These are phyloP conservation scores for Lophotriccus pileatus DNA, from an alignment of 2,797 vertebrate genomes.

Conservation along the genomic window DNA sequence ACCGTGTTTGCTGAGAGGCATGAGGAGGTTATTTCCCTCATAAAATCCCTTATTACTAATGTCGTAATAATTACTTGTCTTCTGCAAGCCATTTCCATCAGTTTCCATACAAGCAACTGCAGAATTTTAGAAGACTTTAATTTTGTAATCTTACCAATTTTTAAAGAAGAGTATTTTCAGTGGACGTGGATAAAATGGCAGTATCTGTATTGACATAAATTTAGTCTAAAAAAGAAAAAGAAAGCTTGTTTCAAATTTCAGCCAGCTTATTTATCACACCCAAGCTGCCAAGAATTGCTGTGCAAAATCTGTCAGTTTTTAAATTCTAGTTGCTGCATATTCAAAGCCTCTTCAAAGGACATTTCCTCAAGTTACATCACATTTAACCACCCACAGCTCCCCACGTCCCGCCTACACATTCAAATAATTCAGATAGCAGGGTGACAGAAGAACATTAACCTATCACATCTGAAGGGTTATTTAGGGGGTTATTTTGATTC, in stretches of 20 bases:
- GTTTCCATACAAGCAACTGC: not conserved
- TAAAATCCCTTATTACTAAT: not conserved
- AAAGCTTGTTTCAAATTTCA: not conserved
- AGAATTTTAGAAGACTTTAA: not conserved
- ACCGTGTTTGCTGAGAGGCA: not conserved
- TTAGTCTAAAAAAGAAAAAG: not conserved
- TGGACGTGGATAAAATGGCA: not conserved
- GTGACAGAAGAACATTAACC: not conserved
- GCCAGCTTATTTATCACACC: conserved; percentile 1
- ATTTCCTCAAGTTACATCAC: not conserved
- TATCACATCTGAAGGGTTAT: not conserved
- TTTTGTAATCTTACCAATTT: not conserved
- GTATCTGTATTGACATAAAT: not conserved
- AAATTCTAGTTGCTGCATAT: not conserved
- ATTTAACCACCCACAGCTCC: not conserved
- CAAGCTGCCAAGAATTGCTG: not conserved
- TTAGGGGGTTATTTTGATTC: not conserved
- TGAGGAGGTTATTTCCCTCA: not conserved
- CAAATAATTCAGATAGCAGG: not conserved
- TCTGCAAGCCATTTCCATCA: not conserved
- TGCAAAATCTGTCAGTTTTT: conserved; percentile 21
- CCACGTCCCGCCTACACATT: not conserved
- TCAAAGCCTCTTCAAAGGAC: not conserved
- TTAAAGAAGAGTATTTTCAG: not conserved
- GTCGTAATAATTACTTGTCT: not conserved